These are phyloP conservation scores for Lordiphosa mommai DNA, from an alignment of 1,140 invertebrate genomes.

Conservation along the genomic window DNA sequence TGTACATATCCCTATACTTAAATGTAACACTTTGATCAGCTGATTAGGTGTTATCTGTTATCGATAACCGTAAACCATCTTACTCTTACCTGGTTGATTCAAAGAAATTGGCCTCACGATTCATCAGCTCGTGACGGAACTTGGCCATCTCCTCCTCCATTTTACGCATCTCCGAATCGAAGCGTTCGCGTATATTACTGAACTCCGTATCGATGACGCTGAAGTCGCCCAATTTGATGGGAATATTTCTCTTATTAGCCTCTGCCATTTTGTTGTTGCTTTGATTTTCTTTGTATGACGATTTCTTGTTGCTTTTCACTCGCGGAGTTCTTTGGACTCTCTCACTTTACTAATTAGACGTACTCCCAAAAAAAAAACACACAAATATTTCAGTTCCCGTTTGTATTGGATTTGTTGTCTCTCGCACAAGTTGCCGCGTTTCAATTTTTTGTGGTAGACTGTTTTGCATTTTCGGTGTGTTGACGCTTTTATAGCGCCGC, in stretches of 20 bases:
- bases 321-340: slow-evolving; percentile 13
- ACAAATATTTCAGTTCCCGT: neutral
- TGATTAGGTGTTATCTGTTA: neutral
- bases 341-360: slow-evolving; percentile 20
- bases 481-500: slow-evolving; percentile 54
- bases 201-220: slow-evolving; percentile 98
- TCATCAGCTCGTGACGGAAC: slow-evolving; percentile 95
- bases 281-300: slow-evolving; percentile 16
- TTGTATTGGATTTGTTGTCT: neutral
- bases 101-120: slow-evolving; percentile 94
- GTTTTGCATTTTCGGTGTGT: slow-evolving; percentile 53
- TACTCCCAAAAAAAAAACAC: slow-evolving; percentile 53
- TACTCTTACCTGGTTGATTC: slow-evolving; percentile 90
- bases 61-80: neutral
- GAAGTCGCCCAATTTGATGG: slow-evolving; percentile 95
- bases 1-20: neutral
- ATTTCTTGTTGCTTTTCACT: slow-evolving; percentile 21
- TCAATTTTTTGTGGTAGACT: slow-evolving; percentile 50
- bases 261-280: slow-evolving; percentile 84
- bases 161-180: slow-evolving; percentile 97
- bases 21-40: neutral
- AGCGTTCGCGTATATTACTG: slow-evolving; percentile 95
- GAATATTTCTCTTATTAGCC: slow-evolving; percentile 92
- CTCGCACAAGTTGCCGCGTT: slow-evolving; percentile 50
- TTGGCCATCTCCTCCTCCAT: slow-evolving; percentile 99